A percentile compares a stretch with the other conserved stretches of the same genome.
These are phyloP conservation scores for Oreochromis grahami DNA, from an alignment of 2,797 vertebrate species.

Conservation along the genomic window DNA sequence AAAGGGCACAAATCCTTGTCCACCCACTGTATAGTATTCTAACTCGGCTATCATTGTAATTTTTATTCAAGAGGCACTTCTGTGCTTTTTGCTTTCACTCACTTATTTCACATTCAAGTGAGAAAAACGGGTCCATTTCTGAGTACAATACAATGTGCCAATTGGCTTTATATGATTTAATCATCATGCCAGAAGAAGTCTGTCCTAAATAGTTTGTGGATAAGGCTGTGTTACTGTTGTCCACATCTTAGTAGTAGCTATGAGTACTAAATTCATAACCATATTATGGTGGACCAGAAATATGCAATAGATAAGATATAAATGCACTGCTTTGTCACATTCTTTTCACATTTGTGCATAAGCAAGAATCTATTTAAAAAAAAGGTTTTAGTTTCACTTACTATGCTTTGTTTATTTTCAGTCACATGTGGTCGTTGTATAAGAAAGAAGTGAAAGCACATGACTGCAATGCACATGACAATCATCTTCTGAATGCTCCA, in stretches of 20 bases:
- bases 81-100: conserved; percentile 6
- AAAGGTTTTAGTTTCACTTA: background rate
- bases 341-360: background rate
- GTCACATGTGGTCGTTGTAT: background rate
- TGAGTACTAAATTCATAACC: background rate
- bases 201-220: background rate
- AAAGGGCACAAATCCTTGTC: conserved; percentile 23
- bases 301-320: background rate
- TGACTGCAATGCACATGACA: conserved; percentile 3
- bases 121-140: conserved; percentile 10
- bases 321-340: background rate
- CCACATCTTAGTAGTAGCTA: background rate
- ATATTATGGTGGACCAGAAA: background rate
- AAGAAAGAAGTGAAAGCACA: conserved; percentile 9
- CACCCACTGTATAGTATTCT: conserved; percentile 30
- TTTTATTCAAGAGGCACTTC: conserved; percentile 38
- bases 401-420: background rate
- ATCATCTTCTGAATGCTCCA: conserved; percentile 11
- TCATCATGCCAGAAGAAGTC: conserved; percentile 12
- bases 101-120: conserved; percentile 26
- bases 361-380: background rate
- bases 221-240: background rate
- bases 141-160: conserved; percentile 21
- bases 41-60: conserved; percentile 25
- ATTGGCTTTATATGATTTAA: conserved; percentile 28